A percentile compares a stretch with the other conserved stretches of the same genome.
phyloP scores from a whole-genome alignment of 2,888 invertebrate genomes.

The Melanargia galathea region DNA sequence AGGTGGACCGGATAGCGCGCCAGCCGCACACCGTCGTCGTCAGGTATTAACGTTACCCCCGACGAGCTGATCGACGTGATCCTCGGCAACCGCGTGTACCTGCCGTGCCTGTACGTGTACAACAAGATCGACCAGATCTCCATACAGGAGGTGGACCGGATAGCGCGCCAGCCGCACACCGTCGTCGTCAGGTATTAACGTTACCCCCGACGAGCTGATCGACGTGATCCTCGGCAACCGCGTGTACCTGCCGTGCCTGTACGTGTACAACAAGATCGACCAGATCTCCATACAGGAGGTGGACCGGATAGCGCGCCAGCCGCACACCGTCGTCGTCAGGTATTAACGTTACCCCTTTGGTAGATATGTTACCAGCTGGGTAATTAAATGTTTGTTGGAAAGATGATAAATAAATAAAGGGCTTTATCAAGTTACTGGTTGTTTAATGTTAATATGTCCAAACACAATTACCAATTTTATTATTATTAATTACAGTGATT shows the following conservation, averaged over 20 bases:
- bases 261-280: conserved; percentile 99
- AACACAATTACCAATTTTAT: no score
- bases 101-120: conserved; percentile 99
- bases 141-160: conserved; percentile 97
- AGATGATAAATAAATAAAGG: no score
- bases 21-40: conserved; percentile 95
- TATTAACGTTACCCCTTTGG: no score
- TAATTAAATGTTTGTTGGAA: no score
- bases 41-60: conserved; percentile 87
- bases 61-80: conserved; percentile 99
- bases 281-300: conserved; percentile 99
- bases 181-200: conserved; percentile 92
- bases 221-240: conserved; percentile 98
- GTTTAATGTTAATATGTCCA: no score
- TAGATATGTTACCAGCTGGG: no score
- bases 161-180: conserved; percentile 93
- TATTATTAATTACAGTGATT: no score
- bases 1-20: conserved; percentile 96
- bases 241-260: conserved; percentile 97
- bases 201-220: conserved; percentile 96
- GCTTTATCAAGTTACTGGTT: no score
- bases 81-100: conserved; percentile 95
- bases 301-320: conserved; percentile 93
- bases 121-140: conserved; percentile 99
- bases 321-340: conserved; percentile 96